These are phyloP conservation scores for Platycnemis pennipes DNA, from an alignment of 2,888 invertebrate genomes.

Conservation along the genomic window DNA sequence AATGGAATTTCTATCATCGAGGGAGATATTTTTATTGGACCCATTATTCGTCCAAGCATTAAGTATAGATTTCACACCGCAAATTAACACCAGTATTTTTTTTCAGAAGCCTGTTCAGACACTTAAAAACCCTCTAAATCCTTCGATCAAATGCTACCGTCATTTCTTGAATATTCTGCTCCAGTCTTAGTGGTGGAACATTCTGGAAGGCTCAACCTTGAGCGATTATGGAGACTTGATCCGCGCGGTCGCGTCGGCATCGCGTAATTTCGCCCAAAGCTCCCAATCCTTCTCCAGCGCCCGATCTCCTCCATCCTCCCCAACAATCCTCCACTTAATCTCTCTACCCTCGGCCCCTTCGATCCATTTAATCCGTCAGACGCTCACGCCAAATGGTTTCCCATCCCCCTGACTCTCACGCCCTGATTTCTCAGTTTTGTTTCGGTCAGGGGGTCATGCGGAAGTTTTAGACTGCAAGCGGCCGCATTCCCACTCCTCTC, in stretches of 20 bases:
- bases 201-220: neutral
- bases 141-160: neutral
- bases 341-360: neutral
- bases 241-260: neutral
- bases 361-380: neutral
- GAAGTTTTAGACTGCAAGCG: neutral
- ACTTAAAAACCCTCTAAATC: neutral
- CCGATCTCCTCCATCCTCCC: neutral
- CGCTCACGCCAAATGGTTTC: neutral
- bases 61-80: neutral
- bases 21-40: neutral
- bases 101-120: neutral
- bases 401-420: neutral
- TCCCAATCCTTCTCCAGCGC: neutral
- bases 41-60: neutral
- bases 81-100: neutral
- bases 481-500: neutral
- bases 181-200: neutral
- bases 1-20: neutral
- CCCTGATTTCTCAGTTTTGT: neutral
- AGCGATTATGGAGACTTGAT: constrained; percentile 4
- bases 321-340: constrained; percentile 1
- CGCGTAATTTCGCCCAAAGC: neutral
- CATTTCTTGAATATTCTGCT: neutral
- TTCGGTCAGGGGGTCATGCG: neutral